Conservation (phyloP, 2,113 vertebrate species). For the Silurus glanis region DNA sequence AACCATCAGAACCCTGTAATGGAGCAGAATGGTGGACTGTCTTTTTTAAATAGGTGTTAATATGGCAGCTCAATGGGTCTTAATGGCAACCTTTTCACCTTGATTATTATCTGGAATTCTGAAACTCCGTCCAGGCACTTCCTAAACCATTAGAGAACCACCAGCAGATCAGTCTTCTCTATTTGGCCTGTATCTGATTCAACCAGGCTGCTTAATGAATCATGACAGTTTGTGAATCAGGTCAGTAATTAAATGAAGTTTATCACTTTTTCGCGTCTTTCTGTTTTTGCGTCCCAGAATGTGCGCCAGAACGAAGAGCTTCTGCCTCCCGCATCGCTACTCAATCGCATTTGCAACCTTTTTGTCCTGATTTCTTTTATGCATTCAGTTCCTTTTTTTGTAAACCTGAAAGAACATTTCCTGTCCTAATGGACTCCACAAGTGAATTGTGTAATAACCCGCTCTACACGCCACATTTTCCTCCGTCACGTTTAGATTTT, state of each 20-base stretch:
- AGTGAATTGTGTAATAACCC: constrained; percentile 32
- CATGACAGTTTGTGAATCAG: neutral
- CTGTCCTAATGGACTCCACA: neutral
- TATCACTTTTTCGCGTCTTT: neutral
- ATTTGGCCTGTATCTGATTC: neutral
- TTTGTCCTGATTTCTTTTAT: neutral
- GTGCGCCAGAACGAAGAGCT: neutral
- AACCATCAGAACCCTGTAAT: neutral
- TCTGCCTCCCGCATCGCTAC: neutral
- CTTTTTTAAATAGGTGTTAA: neutral
- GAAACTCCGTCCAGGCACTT: neutral
- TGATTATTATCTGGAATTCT: neutral
- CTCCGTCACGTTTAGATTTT: neutral
- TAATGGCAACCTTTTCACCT: neutral
- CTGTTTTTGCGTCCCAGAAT: neutral
- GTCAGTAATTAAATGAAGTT: constrained; percentile 24
- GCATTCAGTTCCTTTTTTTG: neutral
- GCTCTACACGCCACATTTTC: neutral
- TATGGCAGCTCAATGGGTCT: neutral
- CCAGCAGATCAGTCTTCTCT: neutral
- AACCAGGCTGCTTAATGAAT: constrained; percentile 3
- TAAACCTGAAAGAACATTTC: neutral
- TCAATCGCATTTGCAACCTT: neutral
- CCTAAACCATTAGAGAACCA: neutral
- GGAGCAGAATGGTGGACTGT: neutral